Evolutionary conservation across 1,140 invertebrate species (phyloP), one percentile per base, ranked within the genome.

Genomic region (Leptinotarsa texana): DNA sequence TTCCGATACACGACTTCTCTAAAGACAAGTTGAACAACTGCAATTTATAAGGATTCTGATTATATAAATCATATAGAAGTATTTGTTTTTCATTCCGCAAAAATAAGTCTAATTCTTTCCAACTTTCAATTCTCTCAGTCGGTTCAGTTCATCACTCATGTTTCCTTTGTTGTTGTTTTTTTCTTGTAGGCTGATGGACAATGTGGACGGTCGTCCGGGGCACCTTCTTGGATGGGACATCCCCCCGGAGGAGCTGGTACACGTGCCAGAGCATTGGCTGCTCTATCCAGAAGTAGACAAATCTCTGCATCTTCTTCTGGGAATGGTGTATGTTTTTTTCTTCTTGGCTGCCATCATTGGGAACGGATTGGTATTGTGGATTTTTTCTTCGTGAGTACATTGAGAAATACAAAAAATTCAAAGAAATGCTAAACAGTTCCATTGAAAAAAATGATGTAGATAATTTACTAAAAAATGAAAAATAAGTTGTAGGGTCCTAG

Each of bases 331-430:
- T 81, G 89, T 92, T 24, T 88, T 92, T 63, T 93, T 96, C 74
- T 94, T 93, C n/a, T 89, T 93, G 57, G 88, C 92, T 24, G 89
- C 94, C 4, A 85, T 95, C 2, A 82, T 92, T 4, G 95, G 95
- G 76, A 97, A 97, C 84, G 93, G 94, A 42, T 87, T 96, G 22
- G 95, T 97, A 76, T 91, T 97, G 78, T 96, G 93, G 89, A 92
- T 96, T 77, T 97, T 97, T 85, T 90, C 90, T 74, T 89, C 92
- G 69, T 70, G 61, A 70, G 69, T 70, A 61, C 22, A 57, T 18
- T 42, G 11, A 42, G 8, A 42, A 42, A 42, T 42, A 11, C 33
- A 33, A 33, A 33, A 27, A 6, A 24, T 24, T 21, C 4, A 4
- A 4, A 24, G 4, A 24, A 24, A 24, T 27, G 4, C 4, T 1